Base-by-base conservation (phyloP, 2,797 vertebrate species). In the Mionectes olivaceus region DNA sequence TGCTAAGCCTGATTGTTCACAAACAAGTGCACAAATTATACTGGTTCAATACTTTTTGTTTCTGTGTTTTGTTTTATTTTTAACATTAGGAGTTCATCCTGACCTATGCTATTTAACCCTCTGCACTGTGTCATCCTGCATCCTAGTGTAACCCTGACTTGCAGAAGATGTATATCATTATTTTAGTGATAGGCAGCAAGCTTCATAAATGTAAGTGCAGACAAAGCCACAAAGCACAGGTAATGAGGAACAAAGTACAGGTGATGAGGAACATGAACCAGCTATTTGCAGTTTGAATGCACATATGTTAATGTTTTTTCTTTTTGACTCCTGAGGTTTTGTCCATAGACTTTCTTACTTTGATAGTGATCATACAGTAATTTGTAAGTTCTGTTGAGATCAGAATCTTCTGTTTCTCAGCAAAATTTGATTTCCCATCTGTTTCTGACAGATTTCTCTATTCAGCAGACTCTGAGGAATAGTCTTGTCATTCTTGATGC, bases 361-460 rank as follows among this genome's bases (percentile, higher is more conserved):
- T 85, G 35, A 24, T 61, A 37, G 4, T 19, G 10, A 32, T 83
- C 5, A 21, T 71, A 8, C 5, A 24, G 13, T 64, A 64, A 47
- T 61, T 69, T 67, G 24, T 55, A 70, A 2, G 14, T 74, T 93
- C 53, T 75, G 23, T 63, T 81, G 46, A 52, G 46, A 81, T 43
- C 64, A 78, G 30, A 87, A 83, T 91, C 79, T 83, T 87, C 46
- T 60, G 33, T 4, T 59, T 95, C 80, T 87, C 52, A 92, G 65
- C 44, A 94, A 86, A 83, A 86, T 83, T 74, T 90, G 15, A 75
- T 87, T 93, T 97, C 61, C 71, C 43, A 57, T 92, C 86, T 92
- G 75, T 46, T 94, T 89, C 68, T 95, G 71, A 83, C 85, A 83
- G 55, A 78, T 83, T 50, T 94, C 33, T 85, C 30, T 88, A 19